Evolutionary conservation across 2,113 vertebrate genomes (phyloP), one percentile per base, ranked within the genome.

Genomic region (Enhydra lutris): DNA sequence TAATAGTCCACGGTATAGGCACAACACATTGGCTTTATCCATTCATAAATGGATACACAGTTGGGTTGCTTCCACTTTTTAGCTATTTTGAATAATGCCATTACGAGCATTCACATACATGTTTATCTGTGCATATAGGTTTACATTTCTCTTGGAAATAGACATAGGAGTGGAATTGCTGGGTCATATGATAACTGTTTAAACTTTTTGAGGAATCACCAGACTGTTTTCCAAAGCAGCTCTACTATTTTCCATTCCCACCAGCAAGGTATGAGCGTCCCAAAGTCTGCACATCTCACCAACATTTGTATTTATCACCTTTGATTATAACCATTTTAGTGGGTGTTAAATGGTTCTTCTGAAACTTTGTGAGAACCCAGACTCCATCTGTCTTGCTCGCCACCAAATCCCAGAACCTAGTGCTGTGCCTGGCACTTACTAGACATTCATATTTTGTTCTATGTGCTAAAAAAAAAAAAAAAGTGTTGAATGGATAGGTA

Each of bases 371-470:
- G 74, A 94, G 69, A 83, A 94, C 9, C 71, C 31, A 73, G 24
- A 90, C 83, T 93, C 29, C 8, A 61, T 36, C 42, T 88, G 47
- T 79, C 42, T 95, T 65, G 45, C 42, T 94, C 17, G 63, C 2
- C 24, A 83, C 47, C 36, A 1, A 79, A 65, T 95, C 36, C 61
- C 50, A 94, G 74, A 96, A 39, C 59, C 61, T 55, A 74, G 29
- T 52, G 52, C 20, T 80, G 50, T 61, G 42, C 13, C 50, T 84
- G 39, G n/a, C 59, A 94, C 34, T 79, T 84, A 65, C 50, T 24
- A 93, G 61, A 76, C 57, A 95, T 18, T 82, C 90, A 78, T 78
- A 94, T 95, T 93, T 94, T 82, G 59, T 95, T 95, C 26, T 18
- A 69, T 67, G 73, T n/a, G 57, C 7, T 67, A 36, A 93, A 76